Base-by-base conservation (phyloP, 2,113 vertebrate genomes). In the Micronisus gabar region DNA sequence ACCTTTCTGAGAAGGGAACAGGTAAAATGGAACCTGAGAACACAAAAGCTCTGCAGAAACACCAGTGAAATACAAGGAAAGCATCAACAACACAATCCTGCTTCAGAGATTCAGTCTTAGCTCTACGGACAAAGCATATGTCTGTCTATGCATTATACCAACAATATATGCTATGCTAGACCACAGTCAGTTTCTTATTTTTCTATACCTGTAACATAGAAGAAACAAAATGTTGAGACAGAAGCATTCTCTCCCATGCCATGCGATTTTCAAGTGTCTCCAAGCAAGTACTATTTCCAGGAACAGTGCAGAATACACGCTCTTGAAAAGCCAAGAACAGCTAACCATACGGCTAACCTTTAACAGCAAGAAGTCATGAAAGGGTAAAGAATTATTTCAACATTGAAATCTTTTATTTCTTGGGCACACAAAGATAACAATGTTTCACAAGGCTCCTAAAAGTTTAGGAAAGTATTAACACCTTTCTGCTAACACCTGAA, bases 311-410 rank as follows among this genome's bases (percentile, higher is more conserved):
- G 53, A 94, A 74, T 5, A 52, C 3, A 9, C 19, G 23, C 32
- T 80, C 48, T 21, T 50, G 66, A 79, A 88, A 91, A 82, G 84
- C 62, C 74, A 93, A 0, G 4, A 40, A 66, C 22, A 59, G 32
- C 50, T 74, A 93, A 45, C 43, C 0, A 0, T 19, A 52, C 1
- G 1, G 40, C 43, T 68, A 74, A 68, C 11, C 48, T 71, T 71
- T 10, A 84, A 26, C 36, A 85, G 50, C 6, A 6, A 78, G 27
- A 75, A 82, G 61, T 63, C 62, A 63, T 7, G 14, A 75, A 96
- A 81, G 52, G 6, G 19, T 32, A 55, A 48, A 96, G 36, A 90
- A 85, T 26, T 43, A 53, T 34, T 91, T 79, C 78, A 53, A 43
- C 30, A 56, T 25, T 32, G 10, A 80, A 75, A 68, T 72, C n/a